These are phyloP conservation scores for Caenorhabditis zanzibari DNA, from an alignment of 2,888 invertebrate species.

Conservation along the genomic window DNA sequence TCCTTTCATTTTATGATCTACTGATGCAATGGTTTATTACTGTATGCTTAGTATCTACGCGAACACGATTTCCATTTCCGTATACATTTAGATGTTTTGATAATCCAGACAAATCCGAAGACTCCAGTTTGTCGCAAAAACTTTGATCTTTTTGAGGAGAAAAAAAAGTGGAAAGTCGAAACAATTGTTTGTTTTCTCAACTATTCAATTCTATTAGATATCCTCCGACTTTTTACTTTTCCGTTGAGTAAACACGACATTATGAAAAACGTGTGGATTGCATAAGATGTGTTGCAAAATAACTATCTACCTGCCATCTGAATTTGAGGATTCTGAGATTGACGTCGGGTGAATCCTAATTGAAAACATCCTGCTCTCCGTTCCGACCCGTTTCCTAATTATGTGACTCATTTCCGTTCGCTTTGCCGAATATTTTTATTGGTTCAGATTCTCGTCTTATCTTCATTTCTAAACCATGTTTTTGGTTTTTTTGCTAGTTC, in stretches of 20 bases:
- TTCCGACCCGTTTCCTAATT: not conserved
- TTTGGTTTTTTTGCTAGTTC: too few species aligned
- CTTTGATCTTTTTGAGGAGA: not conserved
- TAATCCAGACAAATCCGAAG: conserved; percentile 1
- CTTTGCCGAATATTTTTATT: not conserved
- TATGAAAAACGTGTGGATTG: conserved; percentile 33
- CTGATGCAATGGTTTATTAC: conserved; percentile 62
- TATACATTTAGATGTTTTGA: conserved; percentile 10
- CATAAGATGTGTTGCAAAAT: conserved; percentile 8
- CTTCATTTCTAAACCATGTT: not conserved
- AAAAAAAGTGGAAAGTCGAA: conserved; percentile 41
- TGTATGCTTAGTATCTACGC: conserved; percentile 52
- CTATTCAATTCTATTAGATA: conserved; percentile 53
- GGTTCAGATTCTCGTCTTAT: not conserved
- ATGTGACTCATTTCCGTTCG: conserved; percentile 32
- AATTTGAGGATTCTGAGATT: not conserved
- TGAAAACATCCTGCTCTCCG: conserved; percentile 26
- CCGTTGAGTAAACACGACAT: conserved; percentile 52
- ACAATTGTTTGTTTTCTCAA: conserved; percentile 59
- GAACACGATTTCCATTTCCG: conserved; percentile 15
- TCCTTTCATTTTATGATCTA: conserved; percentile 54
- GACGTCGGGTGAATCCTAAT: conserved; percentile 2
- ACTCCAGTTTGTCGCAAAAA: conserved; percentile 2
- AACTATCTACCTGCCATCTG: not conserved
- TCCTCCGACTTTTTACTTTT: conserved; percentile 48